Conservation (phyloP, 2,113 vertebrate species). For the Theristicus caerulescens region DNA sequence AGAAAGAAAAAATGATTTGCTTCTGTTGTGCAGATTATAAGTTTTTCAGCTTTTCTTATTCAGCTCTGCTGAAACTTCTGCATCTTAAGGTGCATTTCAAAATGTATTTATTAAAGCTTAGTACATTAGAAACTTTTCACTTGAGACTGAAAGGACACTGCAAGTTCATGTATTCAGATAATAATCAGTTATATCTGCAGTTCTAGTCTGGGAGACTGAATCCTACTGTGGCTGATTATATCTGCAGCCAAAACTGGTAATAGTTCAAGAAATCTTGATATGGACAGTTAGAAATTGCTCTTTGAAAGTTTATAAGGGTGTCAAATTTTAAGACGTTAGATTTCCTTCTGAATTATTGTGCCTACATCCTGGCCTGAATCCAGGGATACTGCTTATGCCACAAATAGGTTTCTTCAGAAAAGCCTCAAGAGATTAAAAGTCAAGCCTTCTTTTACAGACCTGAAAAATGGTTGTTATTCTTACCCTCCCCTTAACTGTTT, state of each 20-base stretch:
- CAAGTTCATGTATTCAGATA: not conserved
- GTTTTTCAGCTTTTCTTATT: not conserved
- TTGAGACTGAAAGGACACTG: not conserved
- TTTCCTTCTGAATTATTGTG: not conserved
- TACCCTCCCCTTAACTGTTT: not conserved
- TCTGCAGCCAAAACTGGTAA: not conserved
- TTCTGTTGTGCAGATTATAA: not conserved
- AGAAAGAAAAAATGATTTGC: not conserved
- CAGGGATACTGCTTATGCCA: not conserved
- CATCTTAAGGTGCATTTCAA: not conserved
- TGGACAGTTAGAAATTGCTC: not conserved
- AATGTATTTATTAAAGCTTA: not conserved
- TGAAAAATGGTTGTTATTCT: not conserved
- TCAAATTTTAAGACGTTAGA: not conserved
- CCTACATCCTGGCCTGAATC: not conserved
- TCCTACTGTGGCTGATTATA: not conserved
- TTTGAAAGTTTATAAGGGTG: not conserved
- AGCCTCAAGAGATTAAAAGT: not conserved
- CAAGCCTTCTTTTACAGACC: not conserved
- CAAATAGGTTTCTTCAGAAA: not conserved
- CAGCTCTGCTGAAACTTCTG: not conserved
- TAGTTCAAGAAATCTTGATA: not conserved
- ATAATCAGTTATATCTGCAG: not conserved
- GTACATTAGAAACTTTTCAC: not conserved
- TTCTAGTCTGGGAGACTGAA: not conserved